Evolutionary conservation across 1,140 invertebrate genomes (phyloP), one percentile per base, ranked within the genome.

Genomic region (Drosophila setifemur): DNA sequence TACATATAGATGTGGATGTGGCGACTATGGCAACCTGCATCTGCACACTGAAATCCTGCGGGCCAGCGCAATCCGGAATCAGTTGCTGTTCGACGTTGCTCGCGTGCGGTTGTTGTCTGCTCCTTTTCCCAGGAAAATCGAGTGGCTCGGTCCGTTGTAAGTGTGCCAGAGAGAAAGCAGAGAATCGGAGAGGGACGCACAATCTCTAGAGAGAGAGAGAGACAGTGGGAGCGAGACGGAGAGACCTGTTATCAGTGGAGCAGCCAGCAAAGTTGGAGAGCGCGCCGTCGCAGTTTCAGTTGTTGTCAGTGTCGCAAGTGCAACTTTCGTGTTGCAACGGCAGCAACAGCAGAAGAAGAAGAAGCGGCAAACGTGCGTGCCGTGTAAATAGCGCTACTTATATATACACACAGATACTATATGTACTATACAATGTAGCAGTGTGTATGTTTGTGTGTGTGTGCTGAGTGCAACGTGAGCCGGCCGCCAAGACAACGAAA

Each of bases 1-100:
- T 23, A 3, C 5, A 5, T 23, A 23, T 23, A 5, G 2, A 23
- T 7, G 33, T 12, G 21, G n/a, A 50, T 21, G 33, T 43, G 43
- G 49, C 40, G 18, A 33, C 64, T 33, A 69, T 64, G 57, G 68
- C 53, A 85, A 72, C 48, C 70, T 50, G 57, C 71, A 58, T 67
- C 61, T 63, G 57, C 57, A 47, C 28, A 45, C n/a, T n/a, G 42
- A 47, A 70, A 58, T 60, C 43, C 37, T 61, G 68, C 44, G 69
- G 83, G 71, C 48, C 68, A 83, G 83, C 83, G 68, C 83, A 88
- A 88, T 66, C 43, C 54, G 72, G 82, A 88, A 69, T 88, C 78
- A 88, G 83, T 88, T 88, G 83, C 83, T 88, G 74, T 88, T 85
- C 58, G 83, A 79, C 78, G 83, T 88, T 88, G 71, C 83, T 88